A percentile compares a stretch with the other conserved stretches of the same genome.
phyloP scores from a whole-genome alignment of 2,797 vertebrate genomes.

The Pelodytes ibericus region DNA sequence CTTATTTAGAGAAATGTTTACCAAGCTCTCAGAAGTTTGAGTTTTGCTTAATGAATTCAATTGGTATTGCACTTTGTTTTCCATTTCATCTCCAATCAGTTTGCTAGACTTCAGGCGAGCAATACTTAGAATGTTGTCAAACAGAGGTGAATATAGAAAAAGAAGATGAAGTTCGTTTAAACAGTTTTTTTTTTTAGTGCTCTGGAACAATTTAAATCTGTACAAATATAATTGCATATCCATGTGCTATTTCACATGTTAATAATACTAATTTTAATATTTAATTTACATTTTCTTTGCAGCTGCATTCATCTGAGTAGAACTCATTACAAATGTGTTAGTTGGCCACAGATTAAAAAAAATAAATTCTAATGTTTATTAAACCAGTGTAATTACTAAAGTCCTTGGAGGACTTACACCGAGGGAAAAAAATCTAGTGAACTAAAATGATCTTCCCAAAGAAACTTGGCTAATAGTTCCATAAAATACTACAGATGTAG shows the following conservation, averaged over 20 bases:
- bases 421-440: conserved; percentile 45
- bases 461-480: conserved; percentile 15
- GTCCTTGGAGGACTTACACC: conserved; percentile 32
- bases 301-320: conserved; percentile 56
- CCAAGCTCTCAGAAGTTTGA: too few relatives aligned
- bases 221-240: conserved; percentile 52
- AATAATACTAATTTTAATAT: conserved; percentile 57
- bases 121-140: too few relatives aligned
- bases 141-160: too few relatives aligned
- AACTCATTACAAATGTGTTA: conserved; percentile 54
- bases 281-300: conserved; percentile 56
- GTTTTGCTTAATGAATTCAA: too few relatives aligned
- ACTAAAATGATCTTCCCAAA: conserved; percentile 21
- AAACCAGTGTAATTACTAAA: conserved; percentile 47
- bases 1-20: too few relatives aligned
- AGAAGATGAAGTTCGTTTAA: too few relatives aligned
- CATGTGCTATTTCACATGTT: conserved; percentile 58
- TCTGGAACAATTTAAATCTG: conserved; percentile 18
- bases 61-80: too few relatives aligned
- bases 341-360: conserved; percentile 40
- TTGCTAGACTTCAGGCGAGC: too few relatives aligned
- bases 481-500: background rate
- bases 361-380: conserved; percentile 60
- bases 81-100: too few relatives aligned
- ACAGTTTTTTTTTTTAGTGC: too few relatives aligned